Evolutionary conservation across 2,888 invertebrate species (phyloP), one percentile per base, ranked within the genome.

Genomic region (Heliconius sara): DNA sequence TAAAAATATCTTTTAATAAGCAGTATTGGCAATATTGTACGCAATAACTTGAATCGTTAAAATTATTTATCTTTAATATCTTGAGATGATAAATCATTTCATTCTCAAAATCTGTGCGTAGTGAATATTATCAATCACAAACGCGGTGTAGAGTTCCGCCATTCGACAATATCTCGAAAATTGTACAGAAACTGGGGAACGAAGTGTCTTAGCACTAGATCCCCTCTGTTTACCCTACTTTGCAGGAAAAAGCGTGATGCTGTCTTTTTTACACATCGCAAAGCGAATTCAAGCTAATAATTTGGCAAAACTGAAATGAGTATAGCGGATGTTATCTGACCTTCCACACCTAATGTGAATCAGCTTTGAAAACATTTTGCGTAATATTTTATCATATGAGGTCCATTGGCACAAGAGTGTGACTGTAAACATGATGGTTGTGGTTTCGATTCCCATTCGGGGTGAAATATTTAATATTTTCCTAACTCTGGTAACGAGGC

Each of bases 341-440:
- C 70, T 70, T 70, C 43, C 43, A 70, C 39, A 39, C 22, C 25
- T 70, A 43, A 70, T 25, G n/a, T 70, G 70, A 70, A 70, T 43
- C 70, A 70, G 16, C 43, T 70, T 25, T 22, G 43, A n/a, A 34
- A n/a, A 43, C 43, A 25, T 68, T 39, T 70, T 43, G 70, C 43
- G 70, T 67, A 34, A 67, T 39, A 39, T 68, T 68, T 39, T 4
- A 68, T 67, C 52, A 52, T 52, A 52, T 52, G 52, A 52, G 19
- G 13, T 13, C 43, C 43, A 13, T 19, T 52, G 52, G 0, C 19
- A 52, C 19, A 6, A 2, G 52, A 19, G 52, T 52, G 52, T 52
- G 6, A 52, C 19, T 52, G 52, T 52, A 52, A 52, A 52, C 19
- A 47, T 47, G 16, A 47, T 16, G 52, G 19, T 19, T 22, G 52